Evolutionary conservation across 1,140 invertebrate species (phyloP).

Genomic region (Diachasmimorpha longicaudata): DNA sequence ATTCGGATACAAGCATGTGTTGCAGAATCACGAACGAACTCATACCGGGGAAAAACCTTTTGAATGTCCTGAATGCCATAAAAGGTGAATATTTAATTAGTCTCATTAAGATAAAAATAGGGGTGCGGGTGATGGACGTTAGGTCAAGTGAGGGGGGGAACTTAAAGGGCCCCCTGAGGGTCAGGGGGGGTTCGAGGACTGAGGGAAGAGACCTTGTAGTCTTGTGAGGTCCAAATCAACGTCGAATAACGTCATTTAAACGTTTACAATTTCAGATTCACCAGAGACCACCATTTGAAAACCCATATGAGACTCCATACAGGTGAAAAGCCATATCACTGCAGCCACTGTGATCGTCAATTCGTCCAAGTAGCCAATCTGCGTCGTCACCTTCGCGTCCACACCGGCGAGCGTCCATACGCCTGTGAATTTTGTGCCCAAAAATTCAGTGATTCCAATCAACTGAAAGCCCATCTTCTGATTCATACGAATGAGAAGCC

Average conservation of each 20-base stretch:
- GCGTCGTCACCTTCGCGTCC: slow-evolving; percentile 89
- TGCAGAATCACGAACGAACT: slow-evolving; percentile 95
- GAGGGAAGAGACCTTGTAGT: too few relatives aligned
- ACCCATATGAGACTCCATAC: slow-evolving; percentile 93
- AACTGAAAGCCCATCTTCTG: slow-evolving; percentile 88
- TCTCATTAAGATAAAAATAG: background rate
- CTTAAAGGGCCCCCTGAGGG: too few relatives aligned
- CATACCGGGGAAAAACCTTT: slow-evolving; percentile 98
- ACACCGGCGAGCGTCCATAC: slow-evolving; percentile 95
- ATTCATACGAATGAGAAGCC: slow-evolving; percentile 92
- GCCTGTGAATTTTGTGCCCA: slow-evolving; percentile 87
- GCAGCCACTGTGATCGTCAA: slow-evolving; percentile 87
- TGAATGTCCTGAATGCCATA: slow-evolving; percentile 92
- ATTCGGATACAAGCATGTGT: slow-evolving; percentile 93
- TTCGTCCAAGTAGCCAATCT: slow-evolving; percentile 96
- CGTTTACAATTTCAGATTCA: slow-evolving; percentile 68
- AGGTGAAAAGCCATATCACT: slow-evolving; percentile 92
- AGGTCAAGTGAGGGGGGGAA: too few relatives aligned
- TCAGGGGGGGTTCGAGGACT: too few relatives aligned
- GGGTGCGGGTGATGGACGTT: too few relatives aligned
- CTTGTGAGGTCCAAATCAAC: too few relatives aligned
- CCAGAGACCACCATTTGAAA: slow-evolving; percentile 93
- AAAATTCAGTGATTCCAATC: slow-evolving; percentile 92
- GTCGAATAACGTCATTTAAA: background rate
- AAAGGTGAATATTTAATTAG: slow-evolving; percentile 63